Base-by-base conservation (phyloP, 2,888 invertebrate genomes). In the Parnassius smintheus region DNA sequence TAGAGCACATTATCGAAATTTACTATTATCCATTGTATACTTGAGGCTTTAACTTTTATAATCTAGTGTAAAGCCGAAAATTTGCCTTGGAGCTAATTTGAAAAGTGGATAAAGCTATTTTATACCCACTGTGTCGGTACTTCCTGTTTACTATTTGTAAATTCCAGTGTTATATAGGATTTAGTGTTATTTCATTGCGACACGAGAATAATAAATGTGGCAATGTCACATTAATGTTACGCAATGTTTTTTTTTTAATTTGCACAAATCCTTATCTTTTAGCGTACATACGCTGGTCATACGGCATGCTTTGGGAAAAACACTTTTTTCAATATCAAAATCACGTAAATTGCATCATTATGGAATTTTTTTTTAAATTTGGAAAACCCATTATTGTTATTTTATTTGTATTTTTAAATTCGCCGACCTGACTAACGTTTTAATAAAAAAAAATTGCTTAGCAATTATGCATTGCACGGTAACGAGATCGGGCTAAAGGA, bases 1-100 rank as follows among this genome's bases (percentile, higher is more conserved):
- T 86, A 84, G 83, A 86, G 77, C 85, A 82, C 25, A 56, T 60
- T 65, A 61, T 56, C 64, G 53, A 55, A 62, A 9, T 46, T 46
- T n/a, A n/a, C 2, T 49, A 9, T 7, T 35, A 35, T 35, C 35
- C 7, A 35, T 35, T 35, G 7, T 35, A 35, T 7, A 7, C 35
- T 35, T 35, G 35, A 35, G 35, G 35, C 35, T 35, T 35, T 35
- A 35, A 35, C 35, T 35, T 35, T 35, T 35, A 7, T 7, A 35
- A 35, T 7, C 35, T 35, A 7, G 35, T 35, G 35, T 35, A 35
- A 35, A 35, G 35, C 35, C 3, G 35, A 35, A 35, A 35, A 35
- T 35, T 35, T 7, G 4, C 35, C 35, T 35, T 35, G 35, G 35
- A 7, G 35, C 35, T 35, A 35, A 35, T 35, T 35, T 1, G 1